These are phyloP conservation scores for Perizoma affinitatum DNA, from an alignment of 2,888 invertebrate species.

Conservation along the genomic window DNA sequence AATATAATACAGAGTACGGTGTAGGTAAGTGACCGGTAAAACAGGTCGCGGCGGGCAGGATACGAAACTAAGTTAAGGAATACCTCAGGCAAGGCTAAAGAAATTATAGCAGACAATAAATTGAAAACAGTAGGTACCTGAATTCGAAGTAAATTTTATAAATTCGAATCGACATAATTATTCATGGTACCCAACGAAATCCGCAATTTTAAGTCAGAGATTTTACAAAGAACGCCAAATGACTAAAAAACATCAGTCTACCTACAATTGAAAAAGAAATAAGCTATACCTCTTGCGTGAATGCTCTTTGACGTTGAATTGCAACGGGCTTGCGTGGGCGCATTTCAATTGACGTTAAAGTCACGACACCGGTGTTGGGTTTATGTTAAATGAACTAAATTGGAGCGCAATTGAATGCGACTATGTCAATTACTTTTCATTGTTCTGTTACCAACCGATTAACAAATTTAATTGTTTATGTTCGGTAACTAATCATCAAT, in stretches of 20 bases:
- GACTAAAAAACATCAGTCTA: no score
- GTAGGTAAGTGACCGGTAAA: slow-evolving; percentile 16
- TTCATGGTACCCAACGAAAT: no score
- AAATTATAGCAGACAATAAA: slow-evolving; percentile 1
- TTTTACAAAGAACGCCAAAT: no score
- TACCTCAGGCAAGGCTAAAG: no score
- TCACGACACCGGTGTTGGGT: not conserved
- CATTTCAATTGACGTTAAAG: slow-evolving; percentile 14
- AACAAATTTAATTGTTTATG: not conserved
- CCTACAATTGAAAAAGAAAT: no score
- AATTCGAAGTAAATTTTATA: no score
- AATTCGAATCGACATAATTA: no score
- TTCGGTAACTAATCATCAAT: not conserved
- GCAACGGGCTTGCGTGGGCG: slow-evolving; percentile 2
- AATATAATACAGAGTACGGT: slow-evolving; percentile 13
- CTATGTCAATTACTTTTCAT: slow-evolving; percentile 7
- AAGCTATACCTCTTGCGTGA: not conserved
- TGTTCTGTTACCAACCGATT: slow-evolving; percentile 4
- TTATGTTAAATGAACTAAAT: slow-evolving; percentile 12
- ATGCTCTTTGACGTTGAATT: not conserved
- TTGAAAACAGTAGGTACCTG: not conserved
- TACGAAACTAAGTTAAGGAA: slow-evolving; percentile 5
- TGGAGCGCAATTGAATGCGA: not conserved
- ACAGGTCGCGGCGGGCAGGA: slow-evolving; percentile 18
- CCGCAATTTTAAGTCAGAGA: no score